Evolutionary conservation across 2,797 vertebrate species (phyloP).

Genomic region (Lagorchestes hirsutus): DNA sequence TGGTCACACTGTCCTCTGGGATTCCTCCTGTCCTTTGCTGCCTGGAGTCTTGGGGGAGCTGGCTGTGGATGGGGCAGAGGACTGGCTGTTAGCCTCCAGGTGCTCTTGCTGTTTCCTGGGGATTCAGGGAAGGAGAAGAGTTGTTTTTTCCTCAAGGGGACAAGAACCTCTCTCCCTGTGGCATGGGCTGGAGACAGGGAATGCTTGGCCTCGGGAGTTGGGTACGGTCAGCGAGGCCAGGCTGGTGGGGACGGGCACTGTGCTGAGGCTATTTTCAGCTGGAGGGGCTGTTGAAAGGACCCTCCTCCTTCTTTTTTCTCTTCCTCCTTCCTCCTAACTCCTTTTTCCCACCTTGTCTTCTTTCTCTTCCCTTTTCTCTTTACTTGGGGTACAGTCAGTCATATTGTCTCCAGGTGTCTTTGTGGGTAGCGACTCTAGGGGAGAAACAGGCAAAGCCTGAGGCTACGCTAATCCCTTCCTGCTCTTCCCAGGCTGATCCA

Average conservation of each 20-base stretch:
- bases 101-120: not conserved
- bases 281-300: not conserved
- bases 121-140: not conserved
- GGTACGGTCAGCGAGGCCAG: not conserved
- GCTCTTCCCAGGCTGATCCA: slow-evolving; percentile 44
- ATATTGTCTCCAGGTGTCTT: not conserved
- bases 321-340: not conserved
- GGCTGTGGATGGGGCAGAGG: not conserved
- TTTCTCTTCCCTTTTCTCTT: not conserved
- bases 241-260: not conserved
- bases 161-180: not conserved
- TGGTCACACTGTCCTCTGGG: not conserved
- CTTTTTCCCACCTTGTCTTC: no score
- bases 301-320: not conserved
- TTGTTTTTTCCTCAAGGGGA: not conserved
- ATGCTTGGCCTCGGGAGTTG: not conserved
- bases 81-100: not conserved
- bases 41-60: not conserved
- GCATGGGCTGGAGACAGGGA: not conserved
- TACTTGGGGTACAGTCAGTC: not conserved
- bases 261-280: not conserved
- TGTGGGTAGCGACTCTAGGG: not conserved
- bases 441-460: not conserved
- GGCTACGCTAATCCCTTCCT: not conserved
- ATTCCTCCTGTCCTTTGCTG: not conserved